phyloP scores from a whole-genome alignment of 2,797 vertebrate genomes.

The Taeniopygia guttata region DNA sequence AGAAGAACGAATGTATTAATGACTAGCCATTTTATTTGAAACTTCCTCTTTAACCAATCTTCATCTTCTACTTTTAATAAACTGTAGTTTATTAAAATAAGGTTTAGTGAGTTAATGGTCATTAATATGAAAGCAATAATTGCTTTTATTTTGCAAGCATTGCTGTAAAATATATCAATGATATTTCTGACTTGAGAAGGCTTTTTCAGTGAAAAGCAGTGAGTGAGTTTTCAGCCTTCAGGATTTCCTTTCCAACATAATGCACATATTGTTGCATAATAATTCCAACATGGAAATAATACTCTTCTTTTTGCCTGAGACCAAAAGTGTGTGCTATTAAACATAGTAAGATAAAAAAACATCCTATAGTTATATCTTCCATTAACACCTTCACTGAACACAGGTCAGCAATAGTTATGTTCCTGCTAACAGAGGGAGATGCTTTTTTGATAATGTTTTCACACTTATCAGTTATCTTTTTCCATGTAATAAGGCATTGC shows the following conservation, averaged over 20 bases:
- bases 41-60: neutral
- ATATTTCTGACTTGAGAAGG: neutral
- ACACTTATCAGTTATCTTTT: neutral
- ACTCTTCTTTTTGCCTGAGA: neutral
- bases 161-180: neutral
- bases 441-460: neutral
- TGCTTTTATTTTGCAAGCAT: conserved; percentile 1
- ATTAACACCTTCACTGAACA: neutral
- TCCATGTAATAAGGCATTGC: neutral
- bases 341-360: neutral
- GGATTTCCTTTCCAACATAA: neutral
- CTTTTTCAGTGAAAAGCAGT: neutral
- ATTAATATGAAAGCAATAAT: neutral
- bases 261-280: neutral
- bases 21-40: neutral
- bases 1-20: neutral
- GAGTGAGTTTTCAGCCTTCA: neutral
- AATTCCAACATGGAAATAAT: neutral
- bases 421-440: neutral
- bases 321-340: neutral
- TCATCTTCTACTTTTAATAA: neutral
- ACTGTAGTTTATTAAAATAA: neutral
- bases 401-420: neutral
- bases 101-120: neutral
- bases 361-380: neutral